These are phyloP conservation scores for Drosophila flavopinicola DNA, from an alignment of 2,888 invertebrate genomes.

Conservation along the genomic window DNA sequence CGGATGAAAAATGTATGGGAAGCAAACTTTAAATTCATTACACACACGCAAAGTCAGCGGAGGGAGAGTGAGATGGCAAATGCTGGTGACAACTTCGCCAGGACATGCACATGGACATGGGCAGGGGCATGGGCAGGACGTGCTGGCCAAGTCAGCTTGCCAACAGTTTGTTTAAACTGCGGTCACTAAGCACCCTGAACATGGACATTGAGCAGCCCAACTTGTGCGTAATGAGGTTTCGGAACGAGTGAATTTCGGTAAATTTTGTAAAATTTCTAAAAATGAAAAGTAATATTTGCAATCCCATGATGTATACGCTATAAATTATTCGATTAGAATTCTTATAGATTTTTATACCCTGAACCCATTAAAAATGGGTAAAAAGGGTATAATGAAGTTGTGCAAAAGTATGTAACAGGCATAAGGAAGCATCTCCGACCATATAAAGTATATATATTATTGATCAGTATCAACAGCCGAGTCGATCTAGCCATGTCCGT, in stretches of 20 bases:
- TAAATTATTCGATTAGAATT: too few relatives aligned
- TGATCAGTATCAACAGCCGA: too few relatives aligned
- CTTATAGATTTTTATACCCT: too few relatives aligned
- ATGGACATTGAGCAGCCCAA: slow-evolving; percentile 11
- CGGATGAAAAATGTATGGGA: slow-evolving; percentile 76
- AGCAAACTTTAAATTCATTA: slow-evolving; percentile 79
- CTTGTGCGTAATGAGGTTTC: slow-evolving; percentile 20
- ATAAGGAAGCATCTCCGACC: too few relatives aligned
- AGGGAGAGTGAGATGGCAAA: slow-evolving; percentile 15
- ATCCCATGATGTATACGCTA: too few relatives aligned
- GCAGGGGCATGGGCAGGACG: slow-evolving; percentile 15
- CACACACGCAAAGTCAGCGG: slow-evolving; percentile 70
- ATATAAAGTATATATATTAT: too few relatives aligned
- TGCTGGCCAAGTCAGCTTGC: slow-evolving; percentile 28
- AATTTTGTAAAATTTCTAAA: neutral
- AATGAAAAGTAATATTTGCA: neutral
- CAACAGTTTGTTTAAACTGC: slow-evolving; percentile 73
- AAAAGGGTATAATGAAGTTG: too few relatives aligned
- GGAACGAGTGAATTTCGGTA: neutral
- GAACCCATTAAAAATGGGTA: too few relatives aligned
- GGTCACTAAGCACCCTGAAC: slow-evolving; percentile 61
- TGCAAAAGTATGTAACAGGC: too few relatives aligned
- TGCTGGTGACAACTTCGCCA: slow-evolving; percentile 63
- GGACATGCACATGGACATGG: slow-evolving; percentile 31
- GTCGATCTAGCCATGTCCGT: too few relatives aligned